Conservation (phyloP, 2,113 vertebrate genomes). For the Nyctibius bracteatus region DNA sequence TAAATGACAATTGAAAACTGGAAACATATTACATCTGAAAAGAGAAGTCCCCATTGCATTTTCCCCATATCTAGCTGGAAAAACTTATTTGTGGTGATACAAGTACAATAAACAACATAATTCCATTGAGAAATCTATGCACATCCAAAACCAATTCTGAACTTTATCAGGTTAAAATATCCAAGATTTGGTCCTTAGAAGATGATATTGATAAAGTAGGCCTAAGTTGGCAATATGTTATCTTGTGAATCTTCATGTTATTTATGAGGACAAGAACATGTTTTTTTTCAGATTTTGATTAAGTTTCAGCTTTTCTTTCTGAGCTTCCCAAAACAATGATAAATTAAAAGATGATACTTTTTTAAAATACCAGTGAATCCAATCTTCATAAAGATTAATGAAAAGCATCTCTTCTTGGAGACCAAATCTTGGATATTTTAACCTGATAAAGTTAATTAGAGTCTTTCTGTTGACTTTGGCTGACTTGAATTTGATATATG, state of each 20-base stretch:
- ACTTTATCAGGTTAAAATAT: neutral
- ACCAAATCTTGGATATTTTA: neutral
- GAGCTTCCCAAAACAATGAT: neutral
- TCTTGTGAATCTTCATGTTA: neutral
- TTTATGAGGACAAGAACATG: neutral
- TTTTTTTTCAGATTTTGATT: neutral
- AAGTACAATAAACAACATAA: neutral
- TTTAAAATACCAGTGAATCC: neutral
- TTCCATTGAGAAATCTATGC: neutral
- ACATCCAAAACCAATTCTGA: neutral
- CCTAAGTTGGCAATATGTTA: neutral
- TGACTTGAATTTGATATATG: neutral
- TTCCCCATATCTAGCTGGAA: neutral
- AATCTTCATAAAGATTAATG: neutral
- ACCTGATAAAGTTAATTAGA: neutral
- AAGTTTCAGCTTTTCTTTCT: neutral
- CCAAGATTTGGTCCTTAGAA: neutral
- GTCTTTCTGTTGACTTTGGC: neutral
- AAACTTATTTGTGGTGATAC: neutral
- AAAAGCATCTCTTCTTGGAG: neutral
- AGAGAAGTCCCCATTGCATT: neutral
- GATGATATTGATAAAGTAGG: neutral
- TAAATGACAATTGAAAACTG: neutral
- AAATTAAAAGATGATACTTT: neutral
- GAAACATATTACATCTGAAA: neutral